A percentile compares a stretch with the other conserved stretches of the same genome.
Conservation (phyloP, 2,113 vertebrate genomes). For the Cephalopholis sonnerati region DNA sequence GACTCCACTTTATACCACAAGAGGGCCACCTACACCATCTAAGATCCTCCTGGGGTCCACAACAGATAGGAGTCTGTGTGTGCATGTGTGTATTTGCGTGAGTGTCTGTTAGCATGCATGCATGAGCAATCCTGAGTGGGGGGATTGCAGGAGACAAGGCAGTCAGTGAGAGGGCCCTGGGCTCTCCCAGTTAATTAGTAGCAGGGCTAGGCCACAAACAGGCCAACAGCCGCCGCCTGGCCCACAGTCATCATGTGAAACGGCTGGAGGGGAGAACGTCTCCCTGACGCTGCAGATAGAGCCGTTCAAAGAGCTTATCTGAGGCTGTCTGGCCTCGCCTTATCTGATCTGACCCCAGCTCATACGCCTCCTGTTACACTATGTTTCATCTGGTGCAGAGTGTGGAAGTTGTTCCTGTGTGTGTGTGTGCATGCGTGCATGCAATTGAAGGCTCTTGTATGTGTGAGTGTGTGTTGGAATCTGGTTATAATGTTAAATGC, state of each 20-base stretch:
- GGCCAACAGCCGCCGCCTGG: slow-evolving; percentile 67
- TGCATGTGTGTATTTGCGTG: slow-evolving; percentile 53
- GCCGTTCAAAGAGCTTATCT: slow-evolving; percentile 83
- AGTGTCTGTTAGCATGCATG: slow-evolving; percentile 76
- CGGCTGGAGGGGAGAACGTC: slow-evolving; percentile 75
- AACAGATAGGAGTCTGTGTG: slow-evolving; percentile 58
- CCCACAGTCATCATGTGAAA: slow-evolving; percentile 77
- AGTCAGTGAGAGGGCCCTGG: slow-evolving; percentile 75
- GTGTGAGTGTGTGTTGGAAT: slow-evolving; percentile 41
- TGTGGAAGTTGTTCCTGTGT: slow-evolving; percentile 30
- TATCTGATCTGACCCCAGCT: slow-evolving; percentile 84
- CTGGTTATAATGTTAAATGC: slow-evolving; percentile 65
- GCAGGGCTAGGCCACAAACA: slow-evolving; percentile 74
- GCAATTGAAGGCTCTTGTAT: background rate
- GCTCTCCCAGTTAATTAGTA: slow-evolving; percentile 82
- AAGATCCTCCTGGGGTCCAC: slow-evolving; percentile 62
- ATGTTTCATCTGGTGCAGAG: slow-evolving; percentile 67
- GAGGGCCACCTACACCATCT: slow-evolving; percentile 77
- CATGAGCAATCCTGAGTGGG: slow-evolving; percentile 75
- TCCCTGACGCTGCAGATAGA: slow-evolving; percentile 81
- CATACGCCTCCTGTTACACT: slow-evolving; percentile 72
- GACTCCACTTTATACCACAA: slow-evolving; percentile 67
- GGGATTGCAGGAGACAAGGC: slow-evolving; percentile 71
- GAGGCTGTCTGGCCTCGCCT: slow-evolving; percentile 73
- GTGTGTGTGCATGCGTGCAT: slow-evolving; percentile 10